phyloP scores from a whole-genome alignment of 1,140 invertebrate genomes.

The Aplysia californica region DNA sequence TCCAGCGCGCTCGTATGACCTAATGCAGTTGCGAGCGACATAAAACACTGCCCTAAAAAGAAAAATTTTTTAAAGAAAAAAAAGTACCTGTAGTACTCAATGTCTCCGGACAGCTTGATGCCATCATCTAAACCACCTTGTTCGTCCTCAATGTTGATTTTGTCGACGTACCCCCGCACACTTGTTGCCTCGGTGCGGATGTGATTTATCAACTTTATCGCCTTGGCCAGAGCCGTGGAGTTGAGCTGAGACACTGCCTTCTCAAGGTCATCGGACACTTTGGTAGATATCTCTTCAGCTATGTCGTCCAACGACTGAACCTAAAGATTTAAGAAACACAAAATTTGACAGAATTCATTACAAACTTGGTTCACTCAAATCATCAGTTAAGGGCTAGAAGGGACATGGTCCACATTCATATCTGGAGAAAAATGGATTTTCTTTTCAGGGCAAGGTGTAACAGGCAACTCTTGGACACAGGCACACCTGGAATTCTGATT shows the following conservation, averaged over 20 bases:
- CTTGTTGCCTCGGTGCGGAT: constrained; percentile 33
- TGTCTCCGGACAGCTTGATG: constrained; percentile 23
- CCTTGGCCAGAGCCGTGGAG: constrained; percentile 26
- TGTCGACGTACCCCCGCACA: constrained; percentile 30
- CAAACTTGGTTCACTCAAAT: neutral
- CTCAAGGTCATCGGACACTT: constrained; percentile 26
- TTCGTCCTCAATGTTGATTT: constrained; percentile 25
- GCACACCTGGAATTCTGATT: too few relatives aligned
- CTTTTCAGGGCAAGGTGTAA: too few relatives aligned
- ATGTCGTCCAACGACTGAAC: constrained; percentile 28
- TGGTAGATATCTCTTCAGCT: constrained; percentile 30
- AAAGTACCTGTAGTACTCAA: constrained; percentile 46
- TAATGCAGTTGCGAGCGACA: too few relatives aligned
- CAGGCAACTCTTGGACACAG: too few relatives aligned
- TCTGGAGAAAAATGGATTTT: too few relatives aligned
- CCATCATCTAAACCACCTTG: constrained; percentile 36
- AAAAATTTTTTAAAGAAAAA: neutral
- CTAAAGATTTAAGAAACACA: too few relatives aligned
- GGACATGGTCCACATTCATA: too few relatives aligned
- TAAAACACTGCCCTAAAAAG: too few relatives aligned
- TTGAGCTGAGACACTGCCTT: constrained; percentile 34
- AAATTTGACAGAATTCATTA: neutral
- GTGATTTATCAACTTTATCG: constrained; percentile 26
- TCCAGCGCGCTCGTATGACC: too few relatives aligned
- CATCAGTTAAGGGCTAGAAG: too few relatives aligned